Evolutionary conservation across 2,888 invertebrate species (phyloP).

Genomic region (Tanytarsus gracilentus): DNA sequence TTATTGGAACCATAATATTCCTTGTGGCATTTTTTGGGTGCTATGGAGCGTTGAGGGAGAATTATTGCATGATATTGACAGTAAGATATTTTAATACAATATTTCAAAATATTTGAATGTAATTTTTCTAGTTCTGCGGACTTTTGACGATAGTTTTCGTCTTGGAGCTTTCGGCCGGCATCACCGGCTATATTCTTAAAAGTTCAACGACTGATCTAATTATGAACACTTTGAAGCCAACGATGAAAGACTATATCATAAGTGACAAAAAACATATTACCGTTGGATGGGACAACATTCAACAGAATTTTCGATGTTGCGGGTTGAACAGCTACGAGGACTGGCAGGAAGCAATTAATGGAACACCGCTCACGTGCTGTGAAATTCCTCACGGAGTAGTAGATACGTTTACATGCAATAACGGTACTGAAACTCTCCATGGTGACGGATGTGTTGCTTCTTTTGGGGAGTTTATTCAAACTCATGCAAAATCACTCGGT

Average conservation of each 20-base stretch:
- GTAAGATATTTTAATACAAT: conserved; percentile 46
- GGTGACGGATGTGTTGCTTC: conserved; percentile 47
- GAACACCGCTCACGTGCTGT: conserved; percentile 56
- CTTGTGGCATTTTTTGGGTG: conserved; percentile 78
- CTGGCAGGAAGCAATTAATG: conserved; percentile 3
- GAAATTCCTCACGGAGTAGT: conserved; percentile 42
- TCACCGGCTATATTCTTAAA: conserved; percentile 58
- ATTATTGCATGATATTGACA: conserved; percentile 69
- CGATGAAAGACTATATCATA: conserved; percentile 45
- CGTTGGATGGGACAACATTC: conserved; percentile 54
- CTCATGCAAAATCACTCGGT: conserved; percentile 62
- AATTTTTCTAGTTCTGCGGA: conserved; percentile 51
- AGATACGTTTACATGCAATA: conserved; percentile 41
- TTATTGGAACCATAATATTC: conserved; percentile 58
- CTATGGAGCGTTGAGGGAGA: conserved; percentile 78
- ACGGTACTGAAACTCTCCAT: conserved; percentile 33
- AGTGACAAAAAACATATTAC: conserved; percentile 40
- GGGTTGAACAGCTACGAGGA: conserved; percentile 17
- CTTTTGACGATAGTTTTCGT: conserved; percentile 62
- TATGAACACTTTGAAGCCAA: conserved; percentile 45
- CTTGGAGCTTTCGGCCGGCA: conserved; percentile 66
- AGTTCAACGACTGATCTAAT: conserved; percentile 49
- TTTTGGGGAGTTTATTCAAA: conserved; percentile 51
- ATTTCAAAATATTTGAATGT: conserved; percentile 8
- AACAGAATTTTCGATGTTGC: conserved; percentile 38